Evolutionary conservation across 2,797 vertebrate genomes (phyloP), one percentile per base, ranked within the genome.

Genomic region (Halcyon chelicuti): DNA sequence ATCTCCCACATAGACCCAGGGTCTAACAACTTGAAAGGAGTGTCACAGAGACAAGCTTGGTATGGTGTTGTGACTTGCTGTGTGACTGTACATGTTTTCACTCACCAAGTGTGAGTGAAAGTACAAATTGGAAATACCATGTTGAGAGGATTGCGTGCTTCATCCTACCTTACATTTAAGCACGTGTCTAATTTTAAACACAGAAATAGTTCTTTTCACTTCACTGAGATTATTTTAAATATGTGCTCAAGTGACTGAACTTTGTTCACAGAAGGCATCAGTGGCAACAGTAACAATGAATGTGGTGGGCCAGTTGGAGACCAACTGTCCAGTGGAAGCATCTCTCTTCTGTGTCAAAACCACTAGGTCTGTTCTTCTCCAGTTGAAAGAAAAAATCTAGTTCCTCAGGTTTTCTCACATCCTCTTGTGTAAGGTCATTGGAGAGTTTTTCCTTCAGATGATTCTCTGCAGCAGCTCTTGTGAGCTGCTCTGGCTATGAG

Each of bases 141-240:
- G 15, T 51, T 81, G 85, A 91, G 76, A 83, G 70, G 82, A 91
- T 94, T 94, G 63, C 76, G 70, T 78, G 31, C 66, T 93, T 83
- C 84, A 77, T 72, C 70, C 66, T 90, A 76, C 73, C 67, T 88
- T 73, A 35, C 28, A 54, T 90, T 75, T 65, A 80, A 89, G 33
- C 19, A 42, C 46, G 22, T 42, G n/a, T 75, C 91, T 91, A 61
- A 91, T 89, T 94, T 94, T 88, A 84, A 90, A 91, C 54, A 72
- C 62, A 46, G 29, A 91, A 80, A 68, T 90, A 52, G 73, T 95
- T 95, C 75, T 62, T 91, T 62, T 94, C 46, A 78, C 70, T 91
- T 88, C 75, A 52, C 31, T 70, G 25, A 52, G 40, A 62, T 86
- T 93, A 52, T 79, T 94, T 88, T 70, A 73, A 86, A 63, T 93